A percentile compares a stretch with the other conserved stretches of the same genome.
phyloP scores from a whole-genome alignment of 2,113 vertebrate species.

The Meriones unguiculatus region DNA sequence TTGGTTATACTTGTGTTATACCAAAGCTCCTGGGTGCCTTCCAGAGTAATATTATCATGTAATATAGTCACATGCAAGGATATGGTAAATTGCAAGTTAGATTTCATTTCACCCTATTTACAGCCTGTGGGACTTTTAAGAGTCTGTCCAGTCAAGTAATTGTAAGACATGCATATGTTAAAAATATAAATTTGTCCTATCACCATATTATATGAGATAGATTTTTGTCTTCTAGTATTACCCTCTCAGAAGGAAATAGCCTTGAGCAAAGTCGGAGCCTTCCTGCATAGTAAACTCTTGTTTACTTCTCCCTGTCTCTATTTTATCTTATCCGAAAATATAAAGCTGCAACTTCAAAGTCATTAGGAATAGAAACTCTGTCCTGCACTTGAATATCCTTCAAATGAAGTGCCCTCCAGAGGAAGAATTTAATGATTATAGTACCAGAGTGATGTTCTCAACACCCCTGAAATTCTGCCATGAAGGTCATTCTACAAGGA shows the following conservation, averaged over 20 bases:
- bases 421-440: constrained; percentile 83
- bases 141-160: neutral
- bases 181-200: neutral
- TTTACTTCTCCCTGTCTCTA: constrained; percentile 72
- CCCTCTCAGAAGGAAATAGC: constrained; percentile 44
- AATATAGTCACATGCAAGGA: neutral
- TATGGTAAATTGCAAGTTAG: neutral
- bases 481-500: constrained; percentile 79
- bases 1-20: too few relatives aligned
- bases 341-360: constrained; percentile 79
- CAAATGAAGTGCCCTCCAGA: constrained; percentile 83
- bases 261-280: constrained; percentile 43
- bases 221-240: constrained; percentile 48
- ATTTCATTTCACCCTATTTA: neutral
- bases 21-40: neutral
- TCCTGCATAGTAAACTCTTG: constrained; percentile 68
- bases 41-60: neutral
- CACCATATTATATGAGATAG: neutral
- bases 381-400: constrained; percentile 84
- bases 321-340: constrained; percentile 74
- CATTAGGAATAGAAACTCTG: constrained; percentile 78
- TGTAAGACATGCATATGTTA: neutral
- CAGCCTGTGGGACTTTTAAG: neutral
- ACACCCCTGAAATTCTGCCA: constrained; percentile 66
- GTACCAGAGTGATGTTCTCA: constrained; percentile 75